Base-by-base conservation (phyloP, 2,888 invertebrate species). In the Hirtodrosophila histrioides region DNA sequence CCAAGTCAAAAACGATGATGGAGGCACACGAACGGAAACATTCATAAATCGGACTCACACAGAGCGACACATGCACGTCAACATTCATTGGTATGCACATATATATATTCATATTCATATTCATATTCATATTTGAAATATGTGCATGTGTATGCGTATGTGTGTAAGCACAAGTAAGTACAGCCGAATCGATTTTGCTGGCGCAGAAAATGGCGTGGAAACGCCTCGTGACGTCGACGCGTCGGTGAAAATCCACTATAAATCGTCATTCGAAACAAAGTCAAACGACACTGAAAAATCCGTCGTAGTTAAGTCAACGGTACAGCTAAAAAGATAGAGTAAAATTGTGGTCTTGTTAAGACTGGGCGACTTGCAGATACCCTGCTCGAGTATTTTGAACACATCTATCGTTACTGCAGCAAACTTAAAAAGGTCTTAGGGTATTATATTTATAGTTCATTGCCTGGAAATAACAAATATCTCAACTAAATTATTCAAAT, bases 241-340 rank as follows among this genome's bases (percentile, higher is more conserved):
- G n/a, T n/a, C n/a, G n/a, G n/a, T 89, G 85, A 78, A 80, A 89
- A 89, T 69, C 89, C 73, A 80, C 89, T 89, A 89, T 88, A 88
- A 88, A 78, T 77, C 78, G 76, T 61, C 68, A 75, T 69, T 66
- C 51, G 55, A 58, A 65, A 71, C 40, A 50, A 54, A 74, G 36
- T 44, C 67, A 60, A 61, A 11, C 44, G 46, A 35, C 35, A 54
- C 54, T 44, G 11, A 4, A n/a, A 39, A 36, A 48, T 24, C 48
- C 33, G 31, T 27, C 17, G 35, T 57, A 40, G 33, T 40, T 40
- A 1, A 48, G 17, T 5, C 7, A 35, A 31, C 31, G 31, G 41
- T 65, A 57, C 72, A 65, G 33, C 39, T 29, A 3, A 37, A 35
- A 43, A 43, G 24, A 48, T 39, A n/a, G 27, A 6, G 27, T 27